Base-by-base conservation (phyloP, 2,797 vertebrate genomes). In the Craterocephalus amniculus region DNA sequence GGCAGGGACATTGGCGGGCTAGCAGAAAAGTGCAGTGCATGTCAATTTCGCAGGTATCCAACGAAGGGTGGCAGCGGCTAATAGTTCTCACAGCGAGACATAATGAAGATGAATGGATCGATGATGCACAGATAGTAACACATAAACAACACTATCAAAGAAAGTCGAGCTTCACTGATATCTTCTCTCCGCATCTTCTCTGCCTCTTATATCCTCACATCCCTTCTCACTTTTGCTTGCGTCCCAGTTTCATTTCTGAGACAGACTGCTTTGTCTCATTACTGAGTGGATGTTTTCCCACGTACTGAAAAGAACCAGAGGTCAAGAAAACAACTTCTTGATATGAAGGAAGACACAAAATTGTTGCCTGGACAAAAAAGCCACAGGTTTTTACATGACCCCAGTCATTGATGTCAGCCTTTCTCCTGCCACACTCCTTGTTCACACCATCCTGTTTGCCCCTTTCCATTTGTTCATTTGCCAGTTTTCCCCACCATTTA, bases 81-180 rank as follows among this genome's bases (percentile, higher is more conserved):
- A 91, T 89, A 83, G 79, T 89, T 83, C 82, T 87, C 86, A 83
- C 70, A 79, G 76, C 70, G 79, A 72, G 78, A 72, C n/a, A 9
- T 88, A 91, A 93, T 89, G 86, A 93, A 92, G 89, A 93, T 14
- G 76, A 92, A 92, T 87, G 78, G 88, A 87, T 90, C 88, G 89
- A 87, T 90, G 80, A 86, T 83, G 62, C 76, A 58, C 79, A 81
- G 85, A 89, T 81, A 88, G 83, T 80, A 81, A 77, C 63, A 75
- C 76, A 85, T 87, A 86, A 90, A 90, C 82, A 89, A 88, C 54
- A 82, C 74, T 70, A 84, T 83, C 76, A 87, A 70, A 79, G 70
- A 79, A 72, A 78, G 76, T 87, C 54, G 36, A 58, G 75, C 74
- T 81, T 65, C 70, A 49, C 45, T 54, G 62, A 59, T 43, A 65